Evolutionary conservation across 1,140 invertebrate species (phyloP), one percentile per base, ranked within the genome.

Genomic region (Cepaea nemoralis): DNA sequence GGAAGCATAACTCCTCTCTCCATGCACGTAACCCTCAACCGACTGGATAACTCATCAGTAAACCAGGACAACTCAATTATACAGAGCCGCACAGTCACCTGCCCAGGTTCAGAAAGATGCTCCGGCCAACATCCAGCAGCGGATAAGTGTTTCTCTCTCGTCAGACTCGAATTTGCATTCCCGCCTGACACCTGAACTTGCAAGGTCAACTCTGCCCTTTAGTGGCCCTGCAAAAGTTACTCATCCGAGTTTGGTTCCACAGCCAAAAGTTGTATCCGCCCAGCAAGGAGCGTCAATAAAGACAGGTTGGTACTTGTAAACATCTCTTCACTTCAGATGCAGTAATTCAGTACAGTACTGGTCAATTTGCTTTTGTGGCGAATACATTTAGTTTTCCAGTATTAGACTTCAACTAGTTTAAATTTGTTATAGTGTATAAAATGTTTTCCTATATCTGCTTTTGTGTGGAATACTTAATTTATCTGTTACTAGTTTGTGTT

Each of bases 1-100:
- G 75, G 48, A 14, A 39, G n/a, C 35, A 40, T 35, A 27, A 45
- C 42, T 27, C 73, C 73, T 33, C 75, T 50, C 5, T n/a, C 75
- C 27, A 66, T 77, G 75, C 75, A 77, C 33, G 50, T 77, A 2
- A 77, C 75, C 2, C 75, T 77, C 31, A 77, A 77, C 55, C 48
- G 75, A 5, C 1, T 66, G 22, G 39, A 66, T n/a, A 66, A 27
- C 12, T 2, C 48, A 12, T 5, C 31, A 22, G 45, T 35, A 1
- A 45, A 75, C 42, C 42, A 3, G 2, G 59, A 63, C n/a, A 31
- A 5, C 2, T 27, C 59, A n/a, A 63, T 63, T 3, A 31, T 63
- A 2, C 59, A 63, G 59, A 55, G 40, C 40, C 40, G 73, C 19
- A 14, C 45, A 2, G 35, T 75, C n/a, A 50, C 6, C 73, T 50